phyloP scores from a whole-genome alignment of 2,113 vertebrate species.

The Hippoglossus stenolepis region DNA sequence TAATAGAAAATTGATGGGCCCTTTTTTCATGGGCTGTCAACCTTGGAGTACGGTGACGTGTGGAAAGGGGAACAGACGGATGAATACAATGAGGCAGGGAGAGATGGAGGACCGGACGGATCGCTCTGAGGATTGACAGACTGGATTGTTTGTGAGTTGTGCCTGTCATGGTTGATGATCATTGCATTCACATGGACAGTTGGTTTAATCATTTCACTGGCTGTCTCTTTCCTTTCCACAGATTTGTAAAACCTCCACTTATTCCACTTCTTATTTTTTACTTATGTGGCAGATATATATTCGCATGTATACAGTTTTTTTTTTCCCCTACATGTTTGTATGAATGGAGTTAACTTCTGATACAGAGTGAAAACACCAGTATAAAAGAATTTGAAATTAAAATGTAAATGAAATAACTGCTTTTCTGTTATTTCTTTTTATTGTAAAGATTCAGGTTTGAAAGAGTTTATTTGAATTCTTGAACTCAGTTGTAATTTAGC shows the following conservation, averaged over 20 bases:
- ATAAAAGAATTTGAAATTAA: no score
- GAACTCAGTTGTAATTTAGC: slow-evolving; percentile 53
- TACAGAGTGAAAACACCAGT: no score
- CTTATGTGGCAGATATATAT: no score
- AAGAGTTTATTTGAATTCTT: neutral
- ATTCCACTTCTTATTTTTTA: no score
- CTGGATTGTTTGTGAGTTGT: neutral
- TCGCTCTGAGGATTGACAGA: slow-evolving; percentile 10
- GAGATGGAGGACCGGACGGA: neutral
- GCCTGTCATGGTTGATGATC: neutral
- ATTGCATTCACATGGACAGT: neutral
- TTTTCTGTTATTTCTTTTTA: no score
- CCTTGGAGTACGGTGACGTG: slow-evolving; percentile 13
- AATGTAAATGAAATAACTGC: no score
- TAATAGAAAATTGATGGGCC: slow-evolving; percentile 44
- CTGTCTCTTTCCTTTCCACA: neutral
- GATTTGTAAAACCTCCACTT: neutral
- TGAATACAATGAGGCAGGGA: slow-evolving; percentile 12
- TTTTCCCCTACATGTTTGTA: no score
- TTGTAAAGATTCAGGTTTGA: neutral
- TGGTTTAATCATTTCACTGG: neutral
- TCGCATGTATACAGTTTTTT: no score
- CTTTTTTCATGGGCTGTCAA: slow-evolving; percentile 46
- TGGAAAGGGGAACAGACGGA: slow-evolving; percentile 11
- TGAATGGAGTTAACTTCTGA: no score